These are phyloP conservation scores for Heterotilapia buettikoferi DNA, from an alignment of 2,113 vertebrate genomes.

Conservation along the genomic window DNA sequence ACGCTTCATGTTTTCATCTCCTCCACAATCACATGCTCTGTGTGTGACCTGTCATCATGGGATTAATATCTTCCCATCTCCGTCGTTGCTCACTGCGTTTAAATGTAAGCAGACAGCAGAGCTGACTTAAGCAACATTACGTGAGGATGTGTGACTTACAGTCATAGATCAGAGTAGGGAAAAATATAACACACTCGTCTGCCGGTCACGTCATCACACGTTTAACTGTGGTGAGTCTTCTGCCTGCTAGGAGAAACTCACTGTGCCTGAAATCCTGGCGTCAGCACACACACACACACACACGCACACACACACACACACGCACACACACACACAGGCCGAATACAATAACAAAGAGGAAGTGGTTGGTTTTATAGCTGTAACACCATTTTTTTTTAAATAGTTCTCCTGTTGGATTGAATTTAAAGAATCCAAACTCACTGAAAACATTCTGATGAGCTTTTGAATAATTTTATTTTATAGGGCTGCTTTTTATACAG, in stretches of 20 bases:
- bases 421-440: background rate
- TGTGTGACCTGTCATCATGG: conserved; percentile 16
- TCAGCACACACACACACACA: background rate
- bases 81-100: background rate
- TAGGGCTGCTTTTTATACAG: background rate
- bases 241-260: background rate
- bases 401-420: background rate
- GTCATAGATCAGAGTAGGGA: background rate
- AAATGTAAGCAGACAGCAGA: background rate
- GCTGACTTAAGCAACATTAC: conserved; percentile 2
- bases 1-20: background rate
- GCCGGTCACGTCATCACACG: background rate
- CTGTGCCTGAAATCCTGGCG: background rate
- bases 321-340: background rate
- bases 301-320: too few relatives aligned
- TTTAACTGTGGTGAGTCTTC: conserved; percentile 4
- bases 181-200: background rate
- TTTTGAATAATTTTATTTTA: background rate
- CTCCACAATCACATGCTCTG: conserved; percentile 31
- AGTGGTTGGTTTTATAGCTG: background rate
- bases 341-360: background rate
- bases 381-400: background rate
- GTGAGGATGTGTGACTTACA: background rate
- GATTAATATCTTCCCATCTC: background rate
- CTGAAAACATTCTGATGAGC: background rate